Percentiles rank a stretch among this genome's conserved stretches.
Conservation (phyloP, 2,797 vertebrate species). For the Eleutherodactylus coqui region DNA sequence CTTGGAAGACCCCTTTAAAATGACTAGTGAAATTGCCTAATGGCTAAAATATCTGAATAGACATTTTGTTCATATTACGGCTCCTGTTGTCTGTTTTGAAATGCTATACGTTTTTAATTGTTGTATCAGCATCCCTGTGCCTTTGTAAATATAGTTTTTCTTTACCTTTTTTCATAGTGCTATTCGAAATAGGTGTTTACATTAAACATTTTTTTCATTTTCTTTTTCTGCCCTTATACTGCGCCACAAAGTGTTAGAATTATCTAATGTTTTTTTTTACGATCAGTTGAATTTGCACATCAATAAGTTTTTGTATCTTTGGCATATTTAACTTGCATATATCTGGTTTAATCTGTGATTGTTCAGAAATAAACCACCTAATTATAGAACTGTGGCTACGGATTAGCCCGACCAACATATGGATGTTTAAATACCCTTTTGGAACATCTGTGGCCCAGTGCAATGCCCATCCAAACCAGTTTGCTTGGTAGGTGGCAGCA, state of each 20-base stretch:
- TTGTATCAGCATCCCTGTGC: conserved; percentile 39
- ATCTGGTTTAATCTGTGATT: not conserved
- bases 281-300: conserved; percentile 18
- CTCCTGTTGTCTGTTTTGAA: conserved; percentile 19
- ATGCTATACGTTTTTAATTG: conserved; percentile 23
- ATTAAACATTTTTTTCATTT: conserved; percentile 5
- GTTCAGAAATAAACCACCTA: not conserved
- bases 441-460: not conserved
- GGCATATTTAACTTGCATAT: not conserved
- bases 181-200: conserved; percentile 41
- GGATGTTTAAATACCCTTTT: not conserved
- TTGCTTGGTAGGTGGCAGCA: too few species aligned
- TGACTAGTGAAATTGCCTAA: not conserved
- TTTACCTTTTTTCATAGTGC: not conserved
- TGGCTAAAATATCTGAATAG: not conserved
- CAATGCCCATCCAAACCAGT: too few species aligned
- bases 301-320: not conserved
- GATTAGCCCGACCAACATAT: not conserved
- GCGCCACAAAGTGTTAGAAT: conserved; percentile 21
- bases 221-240: conserved; percentile 5
- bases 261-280: not conserved
- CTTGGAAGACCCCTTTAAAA: too few species aligned
- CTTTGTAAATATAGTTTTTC: conserved; percentile 59
- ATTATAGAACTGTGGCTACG: not conserved
- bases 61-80: not conserved